A percentile compares a stretch with the other conserved stretches of the same genome.
These are phyloP conservation scores for Phoxinus phoxinus DNA, from an alignment of 2,113 vertebrate genomes.

Conservation along the genomic window DNA sequence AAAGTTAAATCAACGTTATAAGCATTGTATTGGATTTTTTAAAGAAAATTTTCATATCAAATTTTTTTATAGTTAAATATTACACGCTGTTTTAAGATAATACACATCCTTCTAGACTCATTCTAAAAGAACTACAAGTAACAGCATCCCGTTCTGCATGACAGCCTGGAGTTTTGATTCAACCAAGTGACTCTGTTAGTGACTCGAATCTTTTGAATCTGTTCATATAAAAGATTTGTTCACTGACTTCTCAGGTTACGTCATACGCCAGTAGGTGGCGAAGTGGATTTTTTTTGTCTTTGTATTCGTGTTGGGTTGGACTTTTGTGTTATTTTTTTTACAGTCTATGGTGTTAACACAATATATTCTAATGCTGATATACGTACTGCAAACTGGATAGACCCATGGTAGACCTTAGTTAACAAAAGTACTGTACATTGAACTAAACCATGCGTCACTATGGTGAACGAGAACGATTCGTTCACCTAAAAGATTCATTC, in stretches of 20 bases:
- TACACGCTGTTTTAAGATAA: neutral
- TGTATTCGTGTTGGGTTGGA: too few species aligned
- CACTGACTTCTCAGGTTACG: neutral
- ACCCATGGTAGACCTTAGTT: neutral
- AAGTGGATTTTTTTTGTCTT: neutral
- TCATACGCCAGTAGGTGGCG: neutral
- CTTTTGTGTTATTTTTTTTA: too few species aligned
- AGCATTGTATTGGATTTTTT: neutral
- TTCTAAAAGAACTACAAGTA: conserved; percentile 54
- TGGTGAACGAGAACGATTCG: neutral
- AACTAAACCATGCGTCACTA: neutral
- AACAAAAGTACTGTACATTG: neutral
- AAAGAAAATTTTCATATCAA: neutral
- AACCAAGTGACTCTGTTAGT: neutral
- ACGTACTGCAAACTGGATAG: neutral
- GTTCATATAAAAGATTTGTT: neutral
- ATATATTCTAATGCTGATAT: neutral
- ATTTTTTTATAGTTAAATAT: neutral
- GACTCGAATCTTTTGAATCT: neutral
- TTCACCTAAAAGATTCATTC: neutral
- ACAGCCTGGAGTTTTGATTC: neutral
- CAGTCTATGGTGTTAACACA: too few species aligned
- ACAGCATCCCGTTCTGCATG: conserved; percentile 49
- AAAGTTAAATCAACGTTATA: neutral
- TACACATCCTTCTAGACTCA: neutral